A percentile compares a stretch with the other conserved stretches of the same genome.
These are phyloP conservation scores for Papilio helenus DNA, from an alignment of 1,140 invertebrate genomes.

Conservation along the genomic window DNA sequence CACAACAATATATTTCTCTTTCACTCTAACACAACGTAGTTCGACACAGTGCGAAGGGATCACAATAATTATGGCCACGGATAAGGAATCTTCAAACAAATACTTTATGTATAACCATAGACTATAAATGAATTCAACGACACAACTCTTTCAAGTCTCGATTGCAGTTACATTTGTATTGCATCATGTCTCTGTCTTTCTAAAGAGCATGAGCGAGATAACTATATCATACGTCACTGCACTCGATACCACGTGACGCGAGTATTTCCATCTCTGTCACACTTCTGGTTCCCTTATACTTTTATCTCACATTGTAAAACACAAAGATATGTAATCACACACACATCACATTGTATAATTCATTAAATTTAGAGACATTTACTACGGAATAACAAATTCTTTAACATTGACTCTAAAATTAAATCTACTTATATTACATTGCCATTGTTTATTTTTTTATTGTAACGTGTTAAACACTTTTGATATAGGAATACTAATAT, in stretches of 20 bases:
- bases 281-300: not conserved
- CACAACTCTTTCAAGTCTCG: not conserved
- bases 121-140: not conserved
- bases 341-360: not conserved
- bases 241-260: not conserved
- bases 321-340: not conserved
- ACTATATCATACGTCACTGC: not conserved
- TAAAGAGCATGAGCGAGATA: not conserved
- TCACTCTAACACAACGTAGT: not conserved
- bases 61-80: conserved; percentile 42
- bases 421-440: conserved; percentile 27
- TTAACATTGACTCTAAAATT: conserved; percentile 20
- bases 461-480: conserved; percentile 7
- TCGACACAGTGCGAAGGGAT: not conserved
- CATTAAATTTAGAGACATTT: not conserved
- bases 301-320: not conserved
- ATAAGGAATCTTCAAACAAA: conserved; percentile 39
- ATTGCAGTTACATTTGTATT: not conserved
- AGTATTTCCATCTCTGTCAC: not conserved
- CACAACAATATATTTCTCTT: conserved; percentile 8
- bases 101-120: conserved; percentile 36
- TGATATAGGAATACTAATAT: not conserved
- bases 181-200: no score
- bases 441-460: conserved; percentile 20
- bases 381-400: conserved; percentile 24